Evolutionary conservation across 2,113 vertebrate genomes (phyloP), one percentile per base, ranked within the genome.

Genomic region (Poeciliopsis retropinna): DNA sequence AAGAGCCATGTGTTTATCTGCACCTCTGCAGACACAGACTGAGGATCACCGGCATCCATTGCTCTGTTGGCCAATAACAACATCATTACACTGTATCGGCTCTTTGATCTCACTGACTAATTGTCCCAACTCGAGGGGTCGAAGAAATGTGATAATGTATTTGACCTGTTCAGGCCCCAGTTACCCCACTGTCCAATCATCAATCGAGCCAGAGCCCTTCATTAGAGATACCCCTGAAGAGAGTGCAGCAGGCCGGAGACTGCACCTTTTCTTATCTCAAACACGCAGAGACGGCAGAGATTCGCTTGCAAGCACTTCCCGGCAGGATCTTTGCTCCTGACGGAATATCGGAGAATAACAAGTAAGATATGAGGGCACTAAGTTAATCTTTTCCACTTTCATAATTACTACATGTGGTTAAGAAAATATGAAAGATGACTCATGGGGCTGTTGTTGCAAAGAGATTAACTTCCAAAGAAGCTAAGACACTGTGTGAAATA

Each of bases 21-120:
- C 60, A 51, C 60, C 71, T 74, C 71, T 37, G 34, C 17, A 22
- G 15, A 51, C 62, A 22, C 14, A 30, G 51, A 54, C 47, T 67
- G 62, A 61, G 54, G 72, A 78, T 57, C 72, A 80, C 74, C 3
- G 44, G 44, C 64, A 79, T 68, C 73, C 71, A 32, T 72, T 0
- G 17, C 37, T 79, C 37, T 25, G 51, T 63, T 22, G 4, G 82
- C 87, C 85, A 84, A 77, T 64, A 82, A 84, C 73, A 88, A 85
- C 85, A 79, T 82, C 51, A 71, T 82, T 78, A 70, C 70, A 71
- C 67, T 64, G 70, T 76, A 29, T 74, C 28, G 19, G 17, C 37
- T 67, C 82, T 87, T 90, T 88, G 78, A 82, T 91, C 74, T 76
- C 75, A 65, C 67, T 82, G 76, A 70, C 81, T 91, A 88, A 89